Base-by-base conservation (phyloP, 2,888 invertebrate genomes). In the Macaria liturata region DNA sequence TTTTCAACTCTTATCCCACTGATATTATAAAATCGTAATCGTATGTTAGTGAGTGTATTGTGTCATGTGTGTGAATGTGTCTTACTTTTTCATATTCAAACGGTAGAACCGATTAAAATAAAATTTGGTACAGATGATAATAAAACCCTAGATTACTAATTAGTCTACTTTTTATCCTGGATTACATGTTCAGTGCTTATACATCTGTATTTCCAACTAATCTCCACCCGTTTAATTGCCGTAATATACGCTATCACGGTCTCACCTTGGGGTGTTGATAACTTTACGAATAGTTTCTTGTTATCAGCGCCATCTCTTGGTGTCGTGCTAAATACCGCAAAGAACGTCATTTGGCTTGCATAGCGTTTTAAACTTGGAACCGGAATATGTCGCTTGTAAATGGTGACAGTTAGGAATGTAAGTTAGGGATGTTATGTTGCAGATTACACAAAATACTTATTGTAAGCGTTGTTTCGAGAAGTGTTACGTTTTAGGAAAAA, bases 161-260 rank as follows among this genome's bases (percentile, higher is more conserved):
- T 1, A 20, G 20, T 1, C 20, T 20, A 20, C 20, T 20, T 20
- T 20, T 20, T 20, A 20, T 20, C 2, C 20, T 20, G 2, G 1
- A 20, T 20, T 20, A 20, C 20, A 20, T 20, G 20, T 20, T 20
- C 20, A 20, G 20, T 20, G 20, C 53, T 59, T 39, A 3, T 30
- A 5, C 37, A 31, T 51, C 51, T 51, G 45, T 31, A 3, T 5
- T 31, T 37, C 20, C 1, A 37, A 3, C 1, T 51, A 37, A 3
- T 51, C 30, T n/a, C n/a, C 44, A 20, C 46, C 40, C 52, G 39
- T 59, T 46, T 64, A 67, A 67, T 67, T 66, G 65, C 59, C 61
- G 60, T 65, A 65, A 59, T 67, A 54, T 62, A 65, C 61, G 62
- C 59, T 67, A 66, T 67, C 67, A 57, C 59, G 59, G 59, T 46